Evolutionary conservation across 1,140 invertebrate species (phyloP), one percentile per base, ranked within the genome.

Genomic region (Mya arenaria): DNA sequence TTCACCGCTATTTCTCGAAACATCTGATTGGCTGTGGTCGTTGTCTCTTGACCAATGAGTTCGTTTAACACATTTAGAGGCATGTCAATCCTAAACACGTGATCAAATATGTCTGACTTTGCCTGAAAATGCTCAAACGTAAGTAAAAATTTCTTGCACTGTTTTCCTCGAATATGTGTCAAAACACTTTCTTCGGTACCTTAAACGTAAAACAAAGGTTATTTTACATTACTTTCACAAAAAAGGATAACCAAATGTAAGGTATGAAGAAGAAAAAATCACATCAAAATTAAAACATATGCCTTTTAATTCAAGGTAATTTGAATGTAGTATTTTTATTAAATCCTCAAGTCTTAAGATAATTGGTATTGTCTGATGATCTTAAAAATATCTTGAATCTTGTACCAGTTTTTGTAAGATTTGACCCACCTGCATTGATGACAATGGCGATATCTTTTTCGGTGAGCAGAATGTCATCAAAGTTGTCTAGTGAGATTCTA

Each of bases 1-100:
- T 93, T 93, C 8, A 86, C 77, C 8, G 88, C 85, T 23, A 90
- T 79, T 78, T 91, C 88, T 41, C 60, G 25, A 28, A 83, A 85
- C 36, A 89, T 63, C 48, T 48, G 66, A 71, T 68, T 73, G 37
- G 58, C 68, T 74, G 48, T 36, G 10, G 32, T 58, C 25, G 13
- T n/a, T 25, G 56, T 37, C 17, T 72, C 52, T 74, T 32, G n/a
- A 23, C 60, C 56, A 60, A 74, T 80, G 23, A 80, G 30, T 15
- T 48, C 56, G n/a, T 52, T 39, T 19, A 84, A 56, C 28, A 52
- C 69, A 63, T n/a, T n/a, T 8, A 6, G 36, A 30, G 74, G 66
- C 30, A 56, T 23, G 3, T 44, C 60, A 28, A 74, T 34, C 3
- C 77, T 39, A 19, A 79, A 10, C 0, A 32, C 1, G 37, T 44